These are phyloP conservation scores for Tetranychus cinnabarinus DNA, from an alignment of 1,140 invertebrate species.

Conservation along the genomic window DNA sequence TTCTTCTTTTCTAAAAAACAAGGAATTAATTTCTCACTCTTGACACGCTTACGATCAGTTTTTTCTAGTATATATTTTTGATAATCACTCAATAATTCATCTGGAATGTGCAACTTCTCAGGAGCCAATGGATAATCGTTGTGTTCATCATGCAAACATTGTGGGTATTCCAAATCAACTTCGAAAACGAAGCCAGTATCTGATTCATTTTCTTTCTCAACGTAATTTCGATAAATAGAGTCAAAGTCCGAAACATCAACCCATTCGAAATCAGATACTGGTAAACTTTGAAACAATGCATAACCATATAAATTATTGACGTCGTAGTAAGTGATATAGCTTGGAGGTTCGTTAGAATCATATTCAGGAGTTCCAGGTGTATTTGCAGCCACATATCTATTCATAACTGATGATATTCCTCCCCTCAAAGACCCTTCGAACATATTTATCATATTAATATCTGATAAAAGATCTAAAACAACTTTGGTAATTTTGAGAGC, in stretches of 20 bases:
- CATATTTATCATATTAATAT: background rate
- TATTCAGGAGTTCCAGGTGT: background rate
- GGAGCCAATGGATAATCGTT: slow-evolving; percentile 21
- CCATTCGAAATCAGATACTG: slow-evolving; percentile 9
- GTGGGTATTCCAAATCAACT: slow-evolving; percentile 14
- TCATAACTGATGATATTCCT: background rate
- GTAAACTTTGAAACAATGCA: slow-evolving; percentile 8
- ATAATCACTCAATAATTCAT: background rate
- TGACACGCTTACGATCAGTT: background rate
- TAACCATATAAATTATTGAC: slow-evolving; percentile 14
- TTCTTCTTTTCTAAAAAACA: slow-evolving; percentile 14
- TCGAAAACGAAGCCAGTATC: slow-evolving; percentile 15
- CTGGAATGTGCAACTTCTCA: slow-evolving; percentile 8
- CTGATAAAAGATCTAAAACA: background rate
- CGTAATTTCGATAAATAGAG: slow-evolving; percentile 2
- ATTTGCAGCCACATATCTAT: background rate
- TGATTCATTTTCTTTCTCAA: background rate
- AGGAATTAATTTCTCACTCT: slow-evolving; percentile 2
- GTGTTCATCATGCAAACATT: slow-evolving; percentile 16
- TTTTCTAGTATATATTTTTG: background rate
- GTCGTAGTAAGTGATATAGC: slow-evolving; percentile 15
- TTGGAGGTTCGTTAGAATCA: slow-evolving; percentile 7
- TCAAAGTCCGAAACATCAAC: background rate
- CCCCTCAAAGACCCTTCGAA: background rate
- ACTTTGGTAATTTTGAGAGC: background rate